phyloP scores from a whole-genome alignment of 1,140 invertebrate species.

The Eriocheir sinensis region DNA sequence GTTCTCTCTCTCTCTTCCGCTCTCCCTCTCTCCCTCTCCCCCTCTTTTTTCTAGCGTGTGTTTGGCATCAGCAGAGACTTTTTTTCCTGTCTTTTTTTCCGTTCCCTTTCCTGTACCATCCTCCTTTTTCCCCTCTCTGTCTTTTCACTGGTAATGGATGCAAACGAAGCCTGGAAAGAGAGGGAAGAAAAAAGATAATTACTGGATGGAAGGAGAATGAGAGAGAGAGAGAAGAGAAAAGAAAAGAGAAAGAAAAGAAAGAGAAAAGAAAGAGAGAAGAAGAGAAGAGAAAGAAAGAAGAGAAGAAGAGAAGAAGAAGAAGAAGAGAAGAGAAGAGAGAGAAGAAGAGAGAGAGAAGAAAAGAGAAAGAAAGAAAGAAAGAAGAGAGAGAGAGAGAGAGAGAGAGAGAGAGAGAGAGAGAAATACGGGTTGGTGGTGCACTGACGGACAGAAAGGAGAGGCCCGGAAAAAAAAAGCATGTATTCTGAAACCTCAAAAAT shows the following conservation, averaged over 20 bases:
- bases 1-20: neutral
- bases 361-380: too few species aligned
- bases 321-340: too few species aligned
- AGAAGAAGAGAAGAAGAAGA: constrained; percentile 24
- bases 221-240: neutral
- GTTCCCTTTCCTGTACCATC: neutral
- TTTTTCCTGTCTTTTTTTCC: neutral
- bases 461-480: neutral
- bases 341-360: too few species aligned
- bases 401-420: constrained; percentile 22
- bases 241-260: constrained; percentile 29
- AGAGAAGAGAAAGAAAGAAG: neutral
- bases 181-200: too few species aligned
- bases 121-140: neutral
- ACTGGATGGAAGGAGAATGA: neutral
- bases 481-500: neutral
- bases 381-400: constrained; percentile 22
- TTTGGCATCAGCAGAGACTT: neutral
- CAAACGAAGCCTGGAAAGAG: too few species aligned
- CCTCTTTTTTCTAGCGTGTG: neutral
- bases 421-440: neutral
- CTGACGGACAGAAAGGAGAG: neutral
- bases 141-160: too few species aligned
- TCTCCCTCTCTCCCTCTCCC: neutral
- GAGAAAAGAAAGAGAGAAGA: constrained; percentile 11